A percentile compares a stretch with the other conserved stretches of the same genome.
Conservation (phyloP, 2,113 vertebrate species). For the Eclectus roratus region DNA sequence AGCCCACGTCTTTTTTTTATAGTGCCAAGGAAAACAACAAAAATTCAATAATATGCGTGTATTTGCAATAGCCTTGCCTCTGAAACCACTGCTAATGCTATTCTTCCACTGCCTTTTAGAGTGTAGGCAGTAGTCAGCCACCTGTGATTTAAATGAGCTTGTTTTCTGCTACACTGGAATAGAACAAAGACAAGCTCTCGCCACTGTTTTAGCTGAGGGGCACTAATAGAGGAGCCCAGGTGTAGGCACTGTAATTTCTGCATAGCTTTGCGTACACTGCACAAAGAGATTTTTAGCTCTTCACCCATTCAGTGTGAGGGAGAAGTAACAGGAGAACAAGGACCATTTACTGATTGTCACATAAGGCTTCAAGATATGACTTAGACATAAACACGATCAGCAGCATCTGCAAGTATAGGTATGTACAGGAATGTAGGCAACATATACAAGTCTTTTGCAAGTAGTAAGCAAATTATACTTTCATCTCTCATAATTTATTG, state of each 20-base stretch:
- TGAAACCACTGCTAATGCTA: not conserved
- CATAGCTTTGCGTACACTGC: not conserved
- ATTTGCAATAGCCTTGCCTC: not conserved
- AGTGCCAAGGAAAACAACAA: slow-evolving; percentile 7
- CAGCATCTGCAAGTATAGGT: not conserved
- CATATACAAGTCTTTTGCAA: not conserved
- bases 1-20: not conserved
- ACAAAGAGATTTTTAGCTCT: not conserved
- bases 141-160: not conserved
- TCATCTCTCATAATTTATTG: not conserved
- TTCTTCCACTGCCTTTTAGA: not conserved
- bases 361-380: not conserved
- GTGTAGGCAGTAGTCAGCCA: not conserved
- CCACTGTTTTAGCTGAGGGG: not conserved
- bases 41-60: not conserved
- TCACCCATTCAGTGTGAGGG: not conserved
- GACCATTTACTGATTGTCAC: not conserved
- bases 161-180: not conserved
- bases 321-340: not conserved
- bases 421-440: not conserved
- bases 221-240: not conserved
- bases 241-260: not conserved
- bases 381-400: not conserved
- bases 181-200: slow-evolving; percentile 7
- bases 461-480: not conserved